phyloP scores from a whole-genome alignment of 2,797 vertebrate species.

The Tangara arthus region DNA sequence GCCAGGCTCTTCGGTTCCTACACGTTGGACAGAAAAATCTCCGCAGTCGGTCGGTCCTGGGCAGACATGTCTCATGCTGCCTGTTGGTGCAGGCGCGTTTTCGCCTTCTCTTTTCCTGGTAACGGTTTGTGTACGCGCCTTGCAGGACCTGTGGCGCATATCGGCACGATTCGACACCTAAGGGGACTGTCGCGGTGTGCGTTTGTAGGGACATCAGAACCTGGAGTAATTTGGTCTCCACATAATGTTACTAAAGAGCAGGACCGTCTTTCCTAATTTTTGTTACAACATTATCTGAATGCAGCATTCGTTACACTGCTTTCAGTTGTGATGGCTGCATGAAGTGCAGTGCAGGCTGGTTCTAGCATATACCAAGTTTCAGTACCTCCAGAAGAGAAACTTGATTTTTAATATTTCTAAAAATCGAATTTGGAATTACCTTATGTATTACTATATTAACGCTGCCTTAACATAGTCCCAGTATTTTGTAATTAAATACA shows the following conservation, averaged over 20 bases:
- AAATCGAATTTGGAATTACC: neutral
- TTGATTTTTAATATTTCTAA: neutral
- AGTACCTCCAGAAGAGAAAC: neutral
- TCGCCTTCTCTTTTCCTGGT: neutral
- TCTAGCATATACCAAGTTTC: neutral
- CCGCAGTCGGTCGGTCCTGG: neutral
- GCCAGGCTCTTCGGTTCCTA: rapidly evolving
- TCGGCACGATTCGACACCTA: rapidly evolving
- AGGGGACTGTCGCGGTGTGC: neutral
- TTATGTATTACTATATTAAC: neutral
- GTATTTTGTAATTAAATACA: neutral
- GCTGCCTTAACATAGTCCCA: neutral
- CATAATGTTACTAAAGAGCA: neutral
- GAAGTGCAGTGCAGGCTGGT: neutral
- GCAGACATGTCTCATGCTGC: rapidly evolving
- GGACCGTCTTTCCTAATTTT: neutral
- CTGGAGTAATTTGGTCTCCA: neutral
- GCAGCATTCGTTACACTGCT: rapidly evolving
- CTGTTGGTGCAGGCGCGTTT: rapidly evolving
- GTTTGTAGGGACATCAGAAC: neutral
- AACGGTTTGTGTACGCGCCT: rapidly evolving
- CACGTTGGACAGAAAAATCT: rapidly evolving
- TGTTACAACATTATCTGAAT: neutral
- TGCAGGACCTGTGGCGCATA: too few relatives aligned
- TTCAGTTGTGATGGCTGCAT: neutral